phyloP scores from a whole-genome alignment of 2,888 invertebrate genomes.

The Eubasilissa splendida region DNA sequence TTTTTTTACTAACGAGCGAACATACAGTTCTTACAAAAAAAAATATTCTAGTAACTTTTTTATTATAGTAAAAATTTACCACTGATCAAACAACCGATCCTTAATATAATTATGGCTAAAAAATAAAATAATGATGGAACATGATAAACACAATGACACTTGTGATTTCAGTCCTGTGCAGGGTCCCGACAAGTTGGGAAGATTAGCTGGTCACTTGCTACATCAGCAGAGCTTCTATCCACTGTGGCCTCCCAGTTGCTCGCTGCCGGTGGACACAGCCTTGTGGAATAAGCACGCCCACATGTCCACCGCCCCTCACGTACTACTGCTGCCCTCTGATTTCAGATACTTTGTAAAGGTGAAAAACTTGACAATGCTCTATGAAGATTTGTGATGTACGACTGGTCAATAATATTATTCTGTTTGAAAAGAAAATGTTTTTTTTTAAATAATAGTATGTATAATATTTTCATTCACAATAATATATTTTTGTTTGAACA shows the following conservation, averaged over 20 bases:
- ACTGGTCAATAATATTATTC: no score
- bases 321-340: slow-evolving; percentile 88
- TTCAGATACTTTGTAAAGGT: slow-evolving; percentile 88
- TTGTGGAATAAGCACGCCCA: slow-evolving; percentile 82
- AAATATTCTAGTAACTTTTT: no score
- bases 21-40: no score
- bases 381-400: no score
- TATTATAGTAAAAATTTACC: no score
- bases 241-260: slow-evolving; percentile 80
- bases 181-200: slow-evolving; percentile 78
- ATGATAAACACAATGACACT: no score
- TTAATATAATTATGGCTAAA: no score
- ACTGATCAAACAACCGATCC: no score
- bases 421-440: no score
- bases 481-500: slow-evolving; percentile 63
- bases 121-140: no score
- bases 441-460: no score
- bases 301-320: slow-evolving; percentile 83
- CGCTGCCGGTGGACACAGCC: slow-evolving; percentile 79
- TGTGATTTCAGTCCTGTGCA: slow-evolving; percentile 61
- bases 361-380: slow-evolving; percentile 45
- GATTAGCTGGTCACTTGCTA: slow-evolving; percentile 82
- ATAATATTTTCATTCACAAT: background rate
- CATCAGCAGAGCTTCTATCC: slow-evolving; percentile 88
- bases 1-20: no score